Evolutionary conservation across 2,797 vertebrate species (phyloP).

Genomic region (Denticeps clupeoides): DNA sequence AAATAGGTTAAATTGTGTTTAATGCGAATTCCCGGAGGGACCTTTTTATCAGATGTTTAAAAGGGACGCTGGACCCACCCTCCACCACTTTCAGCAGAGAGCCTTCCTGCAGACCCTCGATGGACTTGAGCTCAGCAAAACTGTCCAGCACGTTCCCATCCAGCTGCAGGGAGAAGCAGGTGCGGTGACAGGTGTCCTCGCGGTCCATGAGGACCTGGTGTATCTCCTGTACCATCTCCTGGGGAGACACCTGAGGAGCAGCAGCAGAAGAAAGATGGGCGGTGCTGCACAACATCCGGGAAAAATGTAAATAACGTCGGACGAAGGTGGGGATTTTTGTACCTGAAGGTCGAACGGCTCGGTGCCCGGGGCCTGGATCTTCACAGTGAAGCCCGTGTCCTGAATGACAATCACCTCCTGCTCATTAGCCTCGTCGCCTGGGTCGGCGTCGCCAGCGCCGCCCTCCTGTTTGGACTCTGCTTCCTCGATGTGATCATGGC

Average conservation of each 20-base stretch:
- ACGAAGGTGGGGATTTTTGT: neutral
- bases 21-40: too few relatives aligned
- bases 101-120: slow-evolving; percentile 92
- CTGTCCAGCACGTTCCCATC: slow-evolving; percentile 95
- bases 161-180: slow-evolving; percentile 94
- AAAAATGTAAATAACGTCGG: neutral
- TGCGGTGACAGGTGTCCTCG: slow-evolving; percentile 95
- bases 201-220: slow-evolving; percentile 97
- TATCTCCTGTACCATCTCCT: slow-evolving; percentile 99
- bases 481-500: slow-evolving; percentile 61
- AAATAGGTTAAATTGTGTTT: too few relatives aligned
- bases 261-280: neutral
- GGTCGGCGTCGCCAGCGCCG: slow-evolving; percentile 59
- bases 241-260: slow-evolving; percentile 79
- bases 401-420: slow-evolving; percentile 99
- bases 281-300: neutral
- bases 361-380: slow-evolving; percentile 87
- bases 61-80: slow-evolving; percentile 60
- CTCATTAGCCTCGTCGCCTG: slow-evolving; percentile 74
- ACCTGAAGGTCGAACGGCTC: slow-evolving; percentile 96
- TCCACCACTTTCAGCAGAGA: slow-evolving; percentile 92
- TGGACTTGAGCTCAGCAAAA: slow-evolving; percentile 95
- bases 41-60: neutral
- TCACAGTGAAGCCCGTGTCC: slow-evolving; percentile 95
- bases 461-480: slow-evolving; percentile 64